Percentiles rank a stretch among this genome's conserved stretches.
Evolutionary conservation across 2,113 vertebrate genomes (phyloP).

Genomic region (Bagarius yarrelli): DNA sequence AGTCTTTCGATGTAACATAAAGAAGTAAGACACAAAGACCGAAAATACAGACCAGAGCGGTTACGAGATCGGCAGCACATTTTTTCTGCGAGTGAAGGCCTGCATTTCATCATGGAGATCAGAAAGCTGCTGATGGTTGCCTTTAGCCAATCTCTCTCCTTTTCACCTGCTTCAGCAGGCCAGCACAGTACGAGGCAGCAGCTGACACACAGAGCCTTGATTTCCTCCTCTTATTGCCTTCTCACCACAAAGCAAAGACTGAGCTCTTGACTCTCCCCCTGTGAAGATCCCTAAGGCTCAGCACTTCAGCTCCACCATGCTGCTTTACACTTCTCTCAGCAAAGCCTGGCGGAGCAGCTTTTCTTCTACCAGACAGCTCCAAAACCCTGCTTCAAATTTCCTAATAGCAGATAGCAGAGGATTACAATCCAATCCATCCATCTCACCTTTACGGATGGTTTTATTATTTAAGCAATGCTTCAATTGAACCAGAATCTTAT

Average conservation of each 20-base stretch:
- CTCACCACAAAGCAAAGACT: constrained; percentile 14
- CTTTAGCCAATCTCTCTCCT: constrained; percentile 14
- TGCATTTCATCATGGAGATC: constrained; percentile 33
- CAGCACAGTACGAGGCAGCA: constrained; percentile 18
- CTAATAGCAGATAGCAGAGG: not conserved
- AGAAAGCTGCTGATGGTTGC: constrained; percentile 15
- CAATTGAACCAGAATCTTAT: too few relatives aligned
- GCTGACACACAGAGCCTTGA: constrained; percentile 17
- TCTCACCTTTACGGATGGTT: not conserved
- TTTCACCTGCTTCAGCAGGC: not conserved
- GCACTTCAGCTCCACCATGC: constrained; percentile 17
- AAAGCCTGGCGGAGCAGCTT: not conserved
- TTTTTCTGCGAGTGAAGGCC: not conserved
- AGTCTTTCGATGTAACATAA: not conserved
- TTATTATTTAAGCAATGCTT: too few relatives aligned
- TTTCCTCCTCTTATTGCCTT: constrained; percentile 23
- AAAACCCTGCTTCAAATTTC: not conserved
- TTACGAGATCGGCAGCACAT: not conserved
- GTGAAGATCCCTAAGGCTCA: constrained; percentile 26
- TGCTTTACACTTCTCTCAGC: constrained; percentile 21
- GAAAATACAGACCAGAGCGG: not conserved
- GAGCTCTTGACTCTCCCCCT: not conserved
- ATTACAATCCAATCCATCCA: not conserved
- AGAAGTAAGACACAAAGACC: not conserved
- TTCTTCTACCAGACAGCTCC: not conserved